These are phyloP conservation scores for Hydraecia micacea DNA, from an alignment of 2,888 invertebrate genomes.

Conservation along the genomic window DNA sequence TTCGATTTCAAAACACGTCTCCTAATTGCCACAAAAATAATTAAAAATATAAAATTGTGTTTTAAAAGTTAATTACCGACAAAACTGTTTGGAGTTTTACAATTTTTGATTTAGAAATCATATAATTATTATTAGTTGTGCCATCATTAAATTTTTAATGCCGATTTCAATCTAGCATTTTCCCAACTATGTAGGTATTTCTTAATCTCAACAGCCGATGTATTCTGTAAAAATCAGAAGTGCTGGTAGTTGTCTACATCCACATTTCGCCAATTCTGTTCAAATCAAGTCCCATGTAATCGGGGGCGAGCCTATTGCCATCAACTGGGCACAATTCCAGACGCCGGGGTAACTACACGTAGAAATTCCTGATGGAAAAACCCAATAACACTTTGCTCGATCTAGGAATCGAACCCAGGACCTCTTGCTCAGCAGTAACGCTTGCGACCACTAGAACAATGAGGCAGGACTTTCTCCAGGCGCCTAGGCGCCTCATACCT, in stretches of 20 bases:
- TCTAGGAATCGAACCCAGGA: neutral
- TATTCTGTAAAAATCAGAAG: neutral
- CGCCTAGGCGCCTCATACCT: too few relatives aligned
- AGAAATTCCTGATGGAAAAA: neutral
- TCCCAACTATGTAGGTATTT: neutral
- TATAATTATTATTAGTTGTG: neutral
- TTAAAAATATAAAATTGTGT: conserved; percentile 23
- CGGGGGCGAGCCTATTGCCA: too few relatives aligned
- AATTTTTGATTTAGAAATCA: conserved; percentile 25
- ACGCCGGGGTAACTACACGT: too few relatives aligned
- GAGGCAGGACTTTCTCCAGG: neutral
- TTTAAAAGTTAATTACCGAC: conserved; percentile 51
- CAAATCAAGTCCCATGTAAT: too few relatives aligned
- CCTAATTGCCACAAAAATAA: conserved; percentile 35
- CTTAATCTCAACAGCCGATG: neutral
- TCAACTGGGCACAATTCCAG: too few relatives aligned
- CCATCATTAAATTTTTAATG: neutral
- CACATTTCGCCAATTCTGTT: too few relatives aligned
- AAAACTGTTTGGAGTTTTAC: conserved; percentile 12
- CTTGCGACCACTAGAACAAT: neutral
- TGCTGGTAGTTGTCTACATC: too few relatives aligned
- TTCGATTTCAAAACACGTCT: conserved; percentile 35
- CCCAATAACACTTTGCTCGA: neutral
- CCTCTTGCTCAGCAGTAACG: neutral
- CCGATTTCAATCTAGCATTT: neutral